Evolutionary conservation across 2,797 vertebrate genomes (phyloP), one percentile per base, ranked within the genome.

Genomic region (Peromyscus nudipes): DNA sequence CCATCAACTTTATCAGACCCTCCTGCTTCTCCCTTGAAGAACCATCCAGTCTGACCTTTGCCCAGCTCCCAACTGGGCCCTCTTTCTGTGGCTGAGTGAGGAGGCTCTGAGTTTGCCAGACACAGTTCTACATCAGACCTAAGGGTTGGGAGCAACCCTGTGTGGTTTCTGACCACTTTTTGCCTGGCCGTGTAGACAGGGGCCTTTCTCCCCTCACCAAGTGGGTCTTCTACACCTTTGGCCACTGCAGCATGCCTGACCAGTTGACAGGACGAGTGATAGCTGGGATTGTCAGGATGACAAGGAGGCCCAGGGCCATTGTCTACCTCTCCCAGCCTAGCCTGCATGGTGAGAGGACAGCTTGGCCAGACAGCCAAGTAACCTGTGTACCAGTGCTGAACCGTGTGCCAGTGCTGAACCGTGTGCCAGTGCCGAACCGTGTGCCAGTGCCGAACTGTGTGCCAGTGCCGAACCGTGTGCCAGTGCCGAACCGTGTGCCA

Each of bases 21-120:
- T 21, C 64, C 23, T 62, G 31, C 19, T 69, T 55, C 57, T 49
- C 37, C 55, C 12, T 34, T 29, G 29, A 52, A 69, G 43, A 71
- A 9, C 52, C 4, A 4, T 9, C 37, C 17, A 0, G 4, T 49
- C 21, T 1, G 40, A 62, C 19, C 40, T 19, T 0, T 77, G 25
- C 34, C 23, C 29, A 0, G 57, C 52, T 34, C 62, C 11, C 52
- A 37, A 5, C 12, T 40, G 52, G 65, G 10, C 19, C 17, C 0
- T 57, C 31, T 25, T 34, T 37, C 62, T 4, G 0, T 6, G 19
- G 0, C 19, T 17, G 27, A 65, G 29, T 19, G 17, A 23, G 17
- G 2, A 62, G 40, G 14, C n/a, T 13, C 6, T 77, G 3, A 13
- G 1, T 64, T 55, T 75, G 9, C 31, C 13, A 37, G 27, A 4